Percentiles rank a stretch among this genome's conserved stretches.
Conservation (phyloP, 2,797 vertebrate species). For the Pseudochromis fuscus region DNA sequence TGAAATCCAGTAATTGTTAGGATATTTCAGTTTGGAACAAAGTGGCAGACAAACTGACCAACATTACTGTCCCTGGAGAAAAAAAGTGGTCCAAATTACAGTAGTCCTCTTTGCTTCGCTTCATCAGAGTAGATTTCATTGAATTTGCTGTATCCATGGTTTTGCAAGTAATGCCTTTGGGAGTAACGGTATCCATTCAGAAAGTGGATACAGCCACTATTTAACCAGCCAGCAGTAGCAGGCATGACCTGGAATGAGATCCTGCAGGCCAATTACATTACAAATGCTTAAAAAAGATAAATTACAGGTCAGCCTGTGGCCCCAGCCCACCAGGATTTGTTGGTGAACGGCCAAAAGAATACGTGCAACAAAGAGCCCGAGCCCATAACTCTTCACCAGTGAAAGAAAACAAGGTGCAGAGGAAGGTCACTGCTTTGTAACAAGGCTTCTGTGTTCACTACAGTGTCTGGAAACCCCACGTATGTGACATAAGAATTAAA, state of each 20-base stretch:
- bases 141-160: slow-evolving; percentile 57
- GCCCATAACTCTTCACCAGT: slow-evolving; percentile 48
- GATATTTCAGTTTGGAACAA: slow-evolving; percentile 29
- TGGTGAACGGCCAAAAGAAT: slow-evolving; percentile 42
- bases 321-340: slow-evolving; percentile 36
- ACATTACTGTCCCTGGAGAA: slow-evolving; percentile 2
- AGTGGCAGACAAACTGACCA: slow-evolving; percentile 1
- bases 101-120: slow-evolving; percentile 16
- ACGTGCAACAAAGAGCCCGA: slow-evolving; percentile 27
- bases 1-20: not conserved
- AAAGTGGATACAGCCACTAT: slow-evolving; percentile 23
- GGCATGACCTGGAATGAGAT: slow-evolving; percentile 29
- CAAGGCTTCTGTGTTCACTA: slow-evolving; percentile 3
- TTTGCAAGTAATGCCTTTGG: slow-evolving; percentile 27
- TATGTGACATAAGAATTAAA: not conserved
- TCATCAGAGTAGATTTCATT: slow-evolving; percentile 32
- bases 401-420: slow-evolving; percentile 50
- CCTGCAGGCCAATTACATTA: slow-evolving; percentile 35
- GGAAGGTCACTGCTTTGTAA: slow-evolving; percentile 40
- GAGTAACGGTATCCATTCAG: slow-evolving; percentile 43
- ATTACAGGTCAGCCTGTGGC: slow-evolving; percentile 37
- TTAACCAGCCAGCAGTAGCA: slow-evolving; percentile 34
- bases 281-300: slow-evolving; percentile 47
- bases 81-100: slow-evolving; percentile 13
- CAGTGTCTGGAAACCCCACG: not conserved